These are phyloP conservation scores for Camponotus pennsylvanicus DNA, from an alignment of 1,140 invertebrate species.

Conservation along the genomic window DNA sequence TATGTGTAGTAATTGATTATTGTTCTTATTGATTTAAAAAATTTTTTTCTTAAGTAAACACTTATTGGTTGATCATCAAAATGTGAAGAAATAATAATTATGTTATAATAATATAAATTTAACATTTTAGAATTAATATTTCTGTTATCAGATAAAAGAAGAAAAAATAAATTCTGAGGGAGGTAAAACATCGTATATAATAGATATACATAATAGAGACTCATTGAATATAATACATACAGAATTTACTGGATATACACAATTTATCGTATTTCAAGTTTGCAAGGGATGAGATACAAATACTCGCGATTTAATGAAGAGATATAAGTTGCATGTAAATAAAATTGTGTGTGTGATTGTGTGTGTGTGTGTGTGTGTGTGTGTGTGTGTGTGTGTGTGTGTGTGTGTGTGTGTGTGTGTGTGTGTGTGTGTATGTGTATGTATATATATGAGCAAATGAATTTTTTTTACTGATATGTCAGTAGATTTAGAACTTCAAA, in stretches of 20 bases:
- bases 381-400: no score
- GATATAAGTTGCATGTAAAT: background rate
- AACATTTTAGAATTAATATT: background rate
- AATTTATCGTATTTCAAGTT: background rate
- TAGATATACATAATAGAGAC: background rate
- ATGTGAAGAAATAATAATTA: slow-evolving; percentile 21
- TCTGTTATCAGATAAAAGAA: background rate
- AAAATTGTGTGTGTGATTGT: background rate
- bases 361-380: no score
- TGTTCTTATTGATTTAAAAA: background rate
- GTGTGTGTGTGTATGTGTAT: no score
- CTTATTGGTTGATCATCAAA: slow-evolving; percentile 29
- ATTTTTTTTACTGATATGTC: background rate
- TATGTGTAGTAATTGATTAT: background rate
- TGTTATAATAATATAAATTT: slow-evolving; percentile 6
- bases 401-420: no score
- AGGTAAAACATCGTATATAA: background rate
- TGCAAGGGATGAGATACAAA: background rate
- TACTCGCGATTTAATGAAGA: background rate
- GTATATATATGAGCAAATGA: background rate
- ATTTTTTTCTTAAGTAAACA: background rate
- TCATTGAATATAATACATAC: background rate
- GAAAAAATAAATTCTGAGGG: background rate
- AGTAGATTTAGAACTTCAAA: slow-evolving; percentile 22
- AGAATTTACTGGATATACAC: background rate